phyloP scores from a whole-genome alignment of 2,113 vertebrate species.

The Dunckerocampus dactyliophorus region DNA sequence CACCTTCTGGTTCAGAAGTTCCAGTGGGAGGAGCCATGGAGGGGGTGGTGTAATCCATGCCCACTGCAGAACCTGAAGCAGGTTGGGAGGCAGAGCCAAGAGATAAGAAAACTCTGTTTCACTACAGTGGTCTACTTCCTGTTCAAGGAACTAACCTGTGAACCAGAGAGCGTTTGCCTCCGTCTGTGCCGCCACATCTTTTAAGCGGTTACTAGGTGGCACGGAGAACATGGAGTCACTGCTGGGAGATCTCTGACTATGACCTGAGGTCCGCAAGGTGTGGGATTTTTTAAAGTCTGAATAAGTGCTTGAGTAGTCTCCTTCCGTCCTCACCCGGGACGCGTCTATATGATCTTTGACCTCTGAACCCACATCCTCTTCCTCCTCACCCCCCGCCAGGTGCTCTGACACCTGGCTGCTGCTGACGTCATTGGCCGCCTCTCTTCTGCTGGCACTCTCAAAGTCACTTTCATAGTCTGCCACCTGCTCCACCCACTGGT shows the following conservation, averaged over 20 bases:
- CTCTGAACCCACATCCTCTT: conserved; percentile 22
- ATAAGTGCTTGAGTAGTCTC: conserved; percentile 18
- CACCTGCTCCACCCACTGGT: not conserved
- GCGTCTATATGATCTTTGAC: not conserved
- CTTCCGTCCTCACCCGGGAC: not conserved
- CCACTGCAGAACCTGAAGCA: conserved; percentile 31
- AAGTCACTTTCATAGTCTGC: conserved; percentile 69
- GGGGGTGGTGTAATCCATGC: conserved; percentile 58
- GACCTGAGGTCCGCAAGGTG: conserved; percentile 16
- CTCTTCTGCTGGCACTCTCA: conserved; percentile 60
- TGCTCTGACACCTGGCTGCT: conserved; percentile 70
- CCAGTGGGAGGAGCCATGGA: conserved; percentile 56
- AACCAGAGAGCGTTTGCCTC: conserved; percentile 46
- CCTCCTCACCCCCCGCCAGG: conserved; percentile 42
- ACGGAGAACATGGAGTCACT: not conserved
- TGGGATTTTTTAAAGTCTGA: conserved; percentile 15
- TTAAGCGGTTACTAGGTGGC: conserved; percentile 24
- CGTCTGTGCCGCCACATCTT: conserved; percentile 78
- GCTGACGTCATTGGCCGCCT: conserved; percentile 5
- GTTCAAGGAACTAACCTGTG: conserved; percentile 65
- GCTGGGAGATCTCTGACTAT: conserved; percentile 2
- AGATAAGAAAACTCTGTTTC: not conserved
- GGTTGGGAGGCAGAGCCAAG: not conserved
- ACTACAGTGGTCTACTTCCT: too few relatives aligned
- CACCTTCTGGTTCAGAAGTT: conserved; percentile 73